These are phyloP conservation scores for Patagioenas fasciata DNA, from an alignment of 2,113 vertebrate species.

Conservation along the genomic window DNA sequence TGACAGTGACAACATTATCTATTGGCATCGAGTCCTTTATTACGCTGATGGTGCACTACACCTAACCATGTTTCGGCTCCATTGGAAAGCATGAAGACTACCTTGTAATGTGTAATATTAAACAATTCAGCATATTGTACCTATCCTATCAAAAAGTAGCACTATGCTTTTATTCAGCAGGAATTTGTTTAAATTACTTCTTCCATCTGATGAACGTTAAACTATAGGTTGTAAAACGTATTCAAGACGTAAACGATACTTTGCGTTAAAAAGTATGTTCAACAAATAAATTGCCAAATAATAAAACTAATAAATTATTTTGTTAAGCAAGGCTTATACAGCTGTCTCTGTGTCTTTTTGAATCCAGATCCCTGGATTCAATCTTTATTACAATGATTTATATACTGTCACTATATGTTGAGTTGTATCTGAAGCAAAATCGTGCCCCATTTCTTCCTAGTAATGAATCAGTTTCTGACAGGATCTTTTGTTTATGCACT, in stretches of 20 bases:
- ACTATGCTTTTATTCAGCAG: background rate
- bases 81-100: background rate
- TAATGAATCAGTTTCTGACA: background rate
- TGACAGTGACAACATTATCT: background rate
- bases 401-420: background rate
- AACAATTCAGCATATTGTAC: background rate
- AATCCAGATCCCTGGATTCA: background rate
- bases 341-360: background rate
- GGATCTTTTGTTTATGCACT: conserved; percentile 3
- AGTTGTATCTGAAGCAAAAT: background rate
- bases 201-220: background rate
- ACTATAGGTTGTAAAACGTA: background rate
- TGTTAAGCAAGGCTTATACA: background rate
- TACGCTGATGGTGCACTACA: background rate
- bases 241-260: background rate
- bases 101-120: background rate
- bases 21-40: background rate
- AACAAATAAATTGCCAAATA: background rate
- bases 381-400: background rate
- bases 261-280: background rate
- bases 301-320: background rate
- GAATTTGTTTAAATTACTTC: background rate
- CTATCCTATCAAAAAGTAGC: background rate
- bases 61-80: background rate
- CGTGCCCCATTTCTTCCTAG: background rate